Percentiles rank a stretch among this genome's conserved stretches.
These are phyloP conservation scores for Drosophila pseudotalamancana DNA, from an alignment of 2,888 invertebrate species.

Conservation along the genomic window DNA sequence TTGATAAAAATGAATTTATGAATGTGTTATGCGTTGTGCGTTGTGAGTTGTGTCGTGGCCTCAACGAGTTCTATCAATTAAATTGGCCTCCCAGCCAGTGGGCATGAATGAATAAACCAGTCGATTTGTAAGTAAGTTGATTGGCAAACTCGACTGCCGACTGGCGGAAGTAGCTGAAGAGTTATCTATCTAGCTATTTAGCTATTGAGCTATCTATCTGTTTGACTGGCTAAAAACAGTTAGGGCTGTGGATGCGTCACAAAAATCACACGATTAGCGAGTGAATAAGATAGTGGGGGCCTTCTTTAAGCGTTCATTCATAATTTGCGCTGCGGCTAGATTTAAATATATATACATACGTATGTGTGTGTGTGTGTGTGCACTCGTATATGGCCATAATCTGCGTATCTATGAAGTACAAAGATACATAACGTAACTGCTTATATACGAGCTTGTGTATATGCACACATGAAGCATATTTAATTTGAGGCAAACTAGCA, in stretches of 20 bases:
- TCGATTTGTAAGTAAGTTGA: constrained; percentile 56
- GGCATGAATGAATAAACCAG: constrained; percentile 59
- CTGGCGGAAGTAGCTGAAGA: constrained; percentile 45
- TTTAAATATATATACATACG: not conserved
- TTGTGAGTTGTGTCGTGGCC: constrained; percentile 26
- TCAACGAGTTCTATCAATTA: constrained; percentile 68
- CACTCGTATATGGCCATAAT: constrained; percentile 26
- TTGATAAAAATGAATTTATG: constrained; percentile 75
- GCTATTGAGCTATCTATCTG: too few species aligned
- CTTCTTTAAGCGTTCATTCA: constrained; percentile 58
- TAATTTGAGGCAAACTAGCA: constrained; percentile 84
- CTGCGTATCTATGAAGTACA: constrained; percentile 61
- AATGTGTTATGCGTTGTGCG: constrained; percentile 51
- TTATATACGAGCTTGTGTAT: constrained; percentile 10
- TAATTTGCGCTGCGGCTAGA: constrained; percentile 62
- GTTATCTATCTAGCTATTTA: constrained; percentile 37
- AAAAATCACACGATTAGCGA: constrained; percentile 31
- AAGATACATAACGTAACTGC: constrained; percentile 55
- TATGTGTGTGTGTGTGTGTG: too few species aligned
- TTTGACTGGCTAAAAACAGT: constrained; percentile 42
- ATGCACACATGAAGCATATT: constrained; percentile 70
- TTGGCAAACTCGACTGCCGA: constrained; percentile 47
- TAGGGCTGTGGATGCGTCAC: constrained; percentile 48
- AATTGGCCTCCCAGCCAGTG: constrained; percentile 57
- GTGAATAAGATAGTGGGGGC: constrained; percentile 13